These are phyloP conservation scores for Epizoanthus scotinus DNA, from an alignment of 92 coral and sea anemone genomes.

Conservation along the genomic window DNA sequence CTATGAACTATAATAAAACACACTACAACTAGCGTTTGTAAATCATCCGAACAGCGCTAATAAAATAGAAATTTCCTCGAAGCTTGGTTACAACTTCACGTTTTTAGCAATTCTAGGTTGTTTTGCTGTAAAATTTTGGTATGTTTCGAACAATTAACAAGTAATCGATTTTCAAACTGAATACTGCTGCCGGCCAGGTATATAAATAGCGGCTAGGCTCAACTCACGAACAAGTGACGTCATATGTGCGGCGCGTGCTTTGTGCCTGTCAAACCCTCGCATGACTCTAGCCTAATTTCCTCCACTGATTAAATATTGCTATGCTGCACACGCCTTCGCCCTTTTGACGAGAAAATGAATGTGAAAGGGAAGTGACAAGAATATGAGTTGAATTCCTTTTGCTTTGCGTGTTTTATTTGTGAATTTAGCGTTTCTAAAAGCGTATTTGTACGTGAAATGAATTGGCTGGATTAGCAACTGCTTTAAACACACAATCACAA, in stretches of 20 bases:
- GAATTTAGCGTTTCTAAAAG: neutral
- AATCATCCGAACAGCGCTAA: no score
- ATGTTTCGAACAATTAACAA: no score
- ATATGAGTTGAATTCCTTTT: neutral
- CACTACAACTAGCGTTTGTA: no score
- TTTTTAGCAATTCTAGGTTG: no score
- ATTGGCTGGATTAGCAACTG: neutral
- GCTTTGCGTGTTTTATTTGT: neutral
- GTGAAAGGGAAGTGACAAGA: constrained; percentile 6
- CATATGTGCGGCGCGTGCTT: constrained; percentile 34
- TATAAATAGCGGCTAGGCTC: constrained; percentile 39
- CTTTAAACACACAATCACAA: neutral
- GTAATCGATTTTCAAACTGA: no score
- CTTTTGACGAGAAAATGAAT: constrained; percentile 37
- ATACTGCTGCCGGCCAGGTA: neutral
- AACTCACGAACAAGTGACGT: constrained; percentile 48
- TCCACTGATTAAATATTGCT: constrained; percentile 33
- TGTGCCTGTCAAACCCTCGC: constrained; percentile 40
- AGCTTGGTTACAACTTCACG: no score
- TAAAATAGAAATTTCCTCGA: no score
- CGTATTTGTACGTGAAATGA: constrained; percentile 16
- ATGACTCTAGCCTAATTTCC: constrained; percentile 46
- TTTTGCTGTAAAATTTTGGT: no score
- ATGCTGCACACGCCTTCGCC: constrained; percentile 25
- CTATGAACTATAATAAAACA: no score